These are phyloP conservation scores for Sycophila sp. DNA, from an alignment of 1,140 invertebrate genomes.

Conservation along the genomic window DNA sequence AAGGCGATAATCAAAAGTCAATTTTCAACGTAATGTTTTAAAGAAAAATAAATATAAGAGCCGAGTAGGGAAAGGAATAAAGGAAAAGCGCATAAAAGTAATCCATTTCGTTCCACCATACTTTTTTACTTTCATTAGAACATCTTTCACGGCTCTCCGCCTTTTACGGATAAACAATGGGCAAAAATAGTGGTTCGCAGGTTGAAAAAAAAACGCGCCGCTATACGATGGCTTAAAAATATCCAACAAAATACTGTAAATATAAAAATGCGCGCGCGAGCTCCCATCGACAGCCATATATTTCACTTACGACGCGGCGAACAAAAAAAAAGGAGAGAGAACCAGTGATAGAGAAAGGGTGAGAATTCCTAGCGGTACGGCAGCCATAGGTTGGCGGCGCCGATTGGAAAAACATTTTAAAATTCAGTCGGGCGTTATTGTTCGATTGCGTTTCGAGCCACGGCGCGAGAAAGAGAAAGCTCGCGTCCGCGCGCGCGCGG, in stretches of 20 bases:
- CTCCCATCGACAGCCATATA: neutral
- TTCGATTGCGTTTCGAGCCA: neutral
- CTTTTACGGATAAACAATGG: neutral
- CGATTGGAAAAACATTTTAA: conserved; percentile 10
- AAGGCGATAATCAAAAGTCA: no score
- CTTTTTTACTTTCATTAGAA: neutral
- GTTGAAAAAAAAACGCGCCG: no score
- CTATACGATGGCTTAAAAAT: neutral
- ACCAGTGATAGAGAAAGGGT: no score
- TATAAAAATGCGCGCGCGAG: neutral
- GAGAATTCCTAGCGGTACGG: no score
- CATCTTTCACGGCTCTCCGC: neutral
- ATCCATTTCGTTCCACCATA: no score
- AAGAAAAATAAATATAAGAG: no score
- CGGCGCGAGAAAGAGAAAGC: neutral
- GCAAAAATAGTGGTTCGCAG: no score
- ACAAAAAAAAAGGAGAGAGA: neutral
- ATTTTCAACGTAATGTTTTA: no score
- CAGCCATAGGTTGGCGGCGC: neutral
- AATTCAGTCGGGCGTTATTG: neutral
- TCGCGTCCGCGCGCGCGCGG: no score
- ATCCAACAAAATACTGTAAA: neutral
- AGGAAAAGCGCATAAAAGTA: no score
- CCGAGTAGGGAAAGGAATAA: no score
- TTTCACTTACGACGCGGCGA: neutral